phyloP scores from a whole-genome alignment of 2,113 vertebrate genomes.

The Melanotaenia duboulayi region DNA sequence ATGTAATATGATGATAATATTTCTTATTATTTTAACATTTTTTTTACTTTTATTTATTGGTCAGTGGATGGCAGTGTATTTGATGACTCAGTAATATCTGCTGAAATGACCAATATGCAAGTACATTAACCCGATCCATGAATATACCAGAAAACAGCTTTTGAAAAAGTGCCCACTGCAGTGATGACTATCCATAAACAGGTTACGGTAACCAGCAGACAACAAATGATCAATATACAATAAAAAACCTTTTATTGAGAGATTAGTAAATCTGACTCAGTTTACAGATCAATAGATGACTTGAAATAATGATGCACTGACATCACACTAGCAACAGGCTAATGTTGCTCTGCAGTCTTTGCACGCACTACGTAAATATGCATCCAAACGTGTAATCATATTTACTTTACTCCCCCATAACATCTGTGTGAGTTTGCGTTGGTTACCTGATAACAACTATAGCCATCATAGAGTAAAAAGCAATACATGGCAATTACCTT shows the following conservation, averaged over 20 bases:
- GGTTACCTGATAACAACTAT: constrained; percentile 36
- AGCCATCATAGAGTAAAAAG: constrained; percentile 46
- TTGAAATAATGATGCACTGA: neutral
- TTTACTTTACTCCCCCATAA: constrained; percentile 30
- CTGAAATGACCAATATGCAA: too few relatives aligned
- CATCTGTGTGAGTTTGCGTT: constrained; percentile 31
- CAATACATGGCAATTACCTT: constrained; percentile 30
- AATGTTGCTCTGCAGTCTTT: neutral
- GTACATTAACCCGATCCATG: too few relatives aligned
- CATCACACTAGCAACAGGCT: constrained; percentile 1
- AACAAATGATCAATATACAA: neutral
- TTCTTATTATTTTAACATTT: too few relatives aligned
- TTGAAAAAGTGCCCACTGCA: too few relatives aligned
- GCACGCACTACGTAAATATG: constrained; percentile 28
- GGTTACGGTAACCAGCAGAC: too few relatives aligned
- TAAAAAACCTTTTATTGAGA: neutral
- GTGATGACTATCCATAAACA: too few relatives aligned
- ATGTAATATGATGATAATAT: too few relatives aligned
- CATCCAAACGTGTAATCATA: constrained; percentile 26
- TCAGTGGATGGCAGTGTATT: too few relatives aligned
- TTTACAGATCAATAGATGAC: neutral
- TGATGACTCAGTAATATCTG: too few relatives aligned
- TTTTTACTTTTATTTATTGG: too few relatives aligned
- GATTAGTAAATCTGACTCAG: too few relatives aligned
- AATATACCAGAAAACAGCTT: too few relatives aligned